Conservation (phyloP, 1,140 invertebrate species). For the Psix sp. region DNA sequence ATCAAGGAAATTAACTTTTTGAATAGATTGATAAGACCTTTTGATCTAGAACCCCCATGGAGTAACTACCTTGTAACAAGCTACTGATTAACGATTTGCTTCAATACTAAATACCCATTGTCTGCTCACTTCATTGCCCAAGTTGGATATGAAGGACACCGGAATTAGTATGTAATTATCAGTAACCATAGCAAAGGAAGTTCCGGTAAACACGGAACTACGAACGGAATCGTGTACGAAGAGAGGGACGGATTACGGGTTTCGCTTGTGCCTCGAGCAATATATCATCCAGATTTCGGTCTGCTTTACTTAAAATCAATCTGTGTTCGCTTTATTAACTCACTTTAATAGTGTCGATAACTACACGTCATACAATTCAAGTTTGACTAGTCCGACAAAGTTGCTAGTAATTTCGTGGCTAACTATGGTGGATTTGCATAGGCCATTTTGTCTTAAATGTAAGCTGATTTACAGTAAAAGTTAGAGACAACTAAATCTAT, state of each 20-base stretch:
- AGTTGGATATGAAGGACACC: slow-evolving; percentile 20
- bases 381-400: slow-evolving; percentile 23
- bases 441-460: too few relatives aligned
- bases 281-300: slow-evolving; percentile 43
- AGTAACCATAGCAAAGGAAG: slow-evolving; percentile 32
- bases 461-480: too few relatives aligned
- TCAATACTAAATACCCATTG: too few relatives aligned
- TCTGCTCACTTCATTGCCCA: too few relatives aligned
- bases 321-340: slow-evolving; percentile 43
- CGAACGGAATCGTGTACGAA: slow-evolving; percentile 28
- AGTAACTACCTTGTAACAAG: too few relatives aligned
- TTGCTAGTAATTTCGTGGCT: slow-evolving; percentile 18
- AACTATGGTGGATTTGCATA: slow-evolving; percentile 8
- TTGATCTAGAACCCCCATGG: too few relatives aligned
- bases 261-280: slow-evolving; percentile 23
- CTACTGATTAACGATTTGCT: too few relatives aligned
- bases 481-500: too few relatives aligned
- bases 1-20: too few relatives aligned
- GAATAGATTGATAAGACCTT: too few relatives aligned
- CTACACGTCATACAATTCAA: slow-evolving; percentile 29
- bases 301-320: slow-evolving; percentile 43
- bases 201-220: slow-evolving; percentile 17
- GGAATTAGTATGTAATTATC: slow-evolving; percentile 47
- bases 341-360: slow-evolving; percentile 47
- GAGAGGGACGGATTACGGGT: slow-evolving; percentile 31